phyloP scores from a whole-genome alignment of 2,797 vertebrate genomes.

The Rhinogobio ventralis region DNA sequence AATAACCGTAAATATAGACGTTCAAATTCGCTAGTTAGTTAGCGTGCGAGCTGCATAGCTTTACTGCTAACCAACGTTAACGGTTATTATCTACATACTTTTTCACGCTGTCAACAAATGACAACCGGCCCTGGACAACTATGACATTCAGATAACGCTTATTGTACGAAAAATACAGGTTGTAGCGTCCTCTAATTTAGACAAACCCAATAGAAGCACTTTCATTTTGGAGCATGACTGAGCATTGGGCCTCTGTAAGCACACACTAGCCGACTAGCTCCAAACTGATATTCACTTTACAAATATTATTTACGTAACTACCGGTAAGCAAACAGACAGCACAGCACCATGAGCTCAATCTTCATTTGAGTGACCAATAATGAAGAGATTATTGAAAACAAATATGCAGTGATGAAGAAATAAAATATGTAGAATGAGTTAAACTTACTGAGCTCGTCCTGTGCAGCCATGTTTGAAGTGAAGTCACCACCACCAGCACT shows the following conservation, averaged over 20 bases:
- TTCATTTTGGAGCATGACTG: conserved; percentile 82
- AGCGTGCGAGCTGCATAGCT: conserved; percentile 16
- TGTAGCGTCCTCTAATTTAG: neutral
- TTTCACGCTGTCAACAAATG: conserved; percentile 2
- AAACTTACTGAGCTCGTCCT: conserved; percentile 98
- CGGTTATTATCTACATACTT: conserved; percentile 1
- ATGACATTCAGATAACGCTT: neutral
- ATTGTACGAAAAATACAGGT: neutral
- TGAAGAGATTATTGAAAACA: neutral
- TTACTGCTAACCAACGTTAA: conserved; percentile 38
- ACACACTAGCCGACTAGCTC: conserved; percentile 61
- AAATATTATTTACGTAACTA: neutral
- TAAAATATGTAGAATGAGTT: conserved; percentile 13
- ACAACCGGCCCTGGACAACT: neutral
- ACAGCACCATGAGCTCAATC: neutral
- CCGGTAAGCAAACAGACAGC: neutral
- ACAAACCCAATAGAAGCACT: conserved; percentile 39
- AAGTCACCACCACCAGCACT: conserved; percentile 57
- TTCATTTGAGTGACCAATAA: neutral
- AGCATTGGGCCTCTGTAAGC: conserved; percentile 78
- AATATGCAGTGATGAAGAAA: neutral
- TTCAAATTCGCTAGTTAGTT: neutral
- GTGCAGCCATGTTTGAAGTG: conserved; percentile 86
- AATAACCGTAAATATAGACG: neutral
- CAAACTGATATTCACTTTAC: conserved; percentile 35